Evolutionary conservation across 1,140 invertebrate species (phyloP), one percentile per base, ranked within the genome.

Genomic region (Zaprionus davidi): DNA sequence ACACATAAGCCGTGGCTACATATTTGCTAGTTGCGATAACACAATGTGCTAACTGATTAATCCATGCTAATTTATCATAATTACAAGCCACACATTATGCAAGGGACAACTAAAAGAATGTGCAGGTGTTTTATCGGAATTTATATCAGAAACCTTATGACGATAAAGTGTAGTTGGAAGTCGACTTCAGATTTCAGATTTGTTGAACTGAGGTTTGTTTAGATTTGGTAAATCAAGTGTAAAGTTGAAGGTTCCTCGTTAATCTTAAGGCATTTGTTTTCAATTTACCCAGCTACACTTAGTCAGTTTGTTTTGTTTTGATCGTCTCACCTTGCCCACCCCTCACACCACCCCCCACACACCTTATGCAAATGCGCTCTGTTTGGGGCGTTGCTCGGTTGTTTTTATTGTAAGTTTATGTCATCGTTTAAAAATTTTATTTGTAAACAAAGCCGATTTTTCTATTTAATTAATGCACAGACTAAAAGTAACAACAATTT

Each of bases 281-380:
- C 5, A 3, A 51, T 36, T 51, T 51, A 46, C 31, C 2, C 26
- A 53, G 22, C n/a, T 41, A 7, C 15, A 15, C 6, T n/a, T 41
- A n/a, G 5, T 41, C 15, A 46, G 41, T 46, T 46, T 46, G 41
- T 65, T 65, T 38, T n/a, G 24, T n/a, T 65, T 17, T 55, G 15
- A 65, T 65, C 34, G 3, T 13, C 17, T 22, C 20, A 7, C 31
- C 31, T 34, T 0, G 26, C 26, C 26, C 5, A 26, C 26, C 26
- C 2, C 31, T 34, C 41, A 26, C 41, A 44, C n/a, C 5, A 6
- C 2, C 41, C n/a, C 41, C n/a, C 41, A 17, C 41, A n/a, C 24
- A 34, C 44, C 5, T 58, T 68, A 69, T 59, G 56, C 66, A 34
- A 69, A 69, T 68, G 17, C n/a, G 26, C 5, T 59, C 11, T 59